Conservation (phyloP, 2,888 invertebrate species). For the Pachliopta kotzebuea region DNA sequence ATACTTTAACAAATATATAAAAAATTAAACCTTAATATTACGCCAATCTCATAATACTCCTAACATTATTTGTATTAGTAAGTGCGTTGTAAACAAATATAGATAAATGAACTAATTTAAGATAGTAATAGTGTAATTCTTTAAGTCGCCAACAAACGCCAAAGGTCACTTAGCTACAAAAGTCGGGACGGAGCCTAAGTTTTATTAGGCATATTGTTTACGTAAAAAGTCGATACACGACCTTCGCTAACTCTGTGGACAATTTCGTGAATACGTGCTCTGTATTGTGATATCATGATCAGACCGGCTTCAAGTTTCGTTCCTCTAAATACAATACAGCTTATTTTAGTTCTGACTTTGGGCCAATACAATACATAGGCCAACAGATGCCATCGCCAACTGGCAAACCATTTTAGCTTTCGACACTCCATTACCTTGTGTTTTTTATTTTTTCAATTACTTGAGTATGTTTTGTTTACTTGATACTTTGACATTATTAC, state of each 20-base stretch:
- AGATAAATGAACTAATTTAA: neutral
- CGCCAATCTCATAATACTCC: no score
- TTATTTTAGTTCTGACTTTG: constrained; percentile 74
- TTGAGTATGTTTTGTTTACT: constrained; percentile 25
- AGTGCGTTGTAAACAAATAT: no score
- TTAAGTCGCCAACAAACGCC: constrained; percentile 21
- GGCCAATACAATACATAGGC: constrained; percentile 75
- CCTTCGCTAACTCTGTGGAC: constrained; percentile 18
- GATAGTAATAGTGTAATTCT: constrained; percentile 20
- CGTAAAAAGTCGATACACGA: constrained; percentile 25
- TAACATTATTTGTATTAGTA: no score
- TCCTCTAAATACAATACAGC: constrained; percentile 41
- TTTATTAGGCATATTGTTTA: constrained; percentile 24
- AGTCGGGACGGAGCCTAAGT: constrained; percentile 21
- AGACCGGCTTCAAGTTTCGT: constrained; percentile 25
- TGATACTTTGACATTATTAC: constrained; percentile 18
- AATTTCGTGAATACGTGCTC: constrained; percentile 24
- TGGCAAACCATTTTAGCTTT: constrained; percentile 45
- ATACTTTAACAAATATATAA: no score
- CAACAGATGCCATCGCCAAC: constrained; percentile 61
- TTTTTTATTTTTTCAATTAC: constrained; percentile 4
- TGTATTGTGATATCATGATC: constrained; percentile 21
- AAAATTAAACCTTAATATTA: no score
- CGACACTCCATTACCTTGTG: constrained; percentile 35
- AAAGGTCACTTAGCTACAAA: constrained; percentile 30